Conservation (phyloP, 2,797 vertebrate genomes). For the Oceanodroma leucorhoa region DNA sequence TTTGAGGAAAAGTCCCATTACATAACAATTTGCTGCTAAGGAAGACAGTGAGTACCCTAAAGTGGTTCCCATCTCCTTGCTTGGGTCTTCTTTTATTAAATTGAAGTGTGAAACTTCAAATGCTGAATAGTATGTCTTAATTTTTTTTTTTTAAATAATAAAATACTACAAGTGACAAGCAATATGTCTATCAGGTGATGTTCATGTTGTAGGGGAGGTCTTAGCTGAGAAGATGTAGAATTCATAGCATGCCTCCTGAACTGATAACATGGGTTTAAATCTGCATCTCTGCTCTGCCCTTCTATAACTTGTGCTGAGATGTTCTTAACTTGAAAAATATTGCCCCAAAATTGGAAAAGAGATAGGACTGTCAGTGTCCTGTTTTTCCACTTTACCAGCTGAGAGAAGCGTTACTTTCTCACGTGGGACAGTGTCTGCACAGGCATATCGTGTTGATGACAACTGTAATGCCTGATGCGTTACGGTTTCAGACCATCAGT, state of each 20-base stretch:
- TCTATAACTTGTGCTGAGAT: background rate
- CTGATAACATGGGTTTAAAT: background rate
- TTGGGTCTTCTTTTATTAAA: background rate
- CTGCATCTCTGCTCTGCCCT: background rate
- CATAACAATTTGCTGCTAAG: background rate
- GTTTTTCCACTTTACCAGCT: background rate
- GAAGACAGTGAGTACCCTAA: background rate
- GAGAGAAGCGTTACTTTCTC: background rate
- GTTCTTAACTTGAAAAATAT: background rate
- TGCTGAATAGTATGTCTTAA: background rate
- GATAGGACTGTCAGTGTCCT: background rate
- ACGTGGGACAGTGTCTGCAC: background rate
- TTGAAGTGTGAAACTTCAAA: background rate
- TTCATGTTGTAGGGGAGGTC: background rate
- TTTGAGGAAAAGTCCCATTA: background rate
- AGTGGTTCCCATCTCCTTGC: background rate
- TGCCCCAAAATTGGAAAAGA: background rate
- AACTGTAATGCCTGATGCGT: background rate
- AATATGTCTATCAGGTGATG: background rate
- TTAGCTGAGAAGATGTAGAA: background rate
- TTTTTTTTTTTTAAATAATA: background rate
- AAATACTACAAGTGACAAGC: background rate
- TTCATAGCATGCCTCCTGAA: background rate
- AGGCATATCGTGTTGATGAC: background rate
- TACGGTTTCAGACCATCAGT: background rate